Percentiles rank a stretch among this genome's conserved stretches.
Evolutionary conservation across 1,140 invertebrate species (phyloP).

Genomic region (Oryctes rhinoceros): DNA sequence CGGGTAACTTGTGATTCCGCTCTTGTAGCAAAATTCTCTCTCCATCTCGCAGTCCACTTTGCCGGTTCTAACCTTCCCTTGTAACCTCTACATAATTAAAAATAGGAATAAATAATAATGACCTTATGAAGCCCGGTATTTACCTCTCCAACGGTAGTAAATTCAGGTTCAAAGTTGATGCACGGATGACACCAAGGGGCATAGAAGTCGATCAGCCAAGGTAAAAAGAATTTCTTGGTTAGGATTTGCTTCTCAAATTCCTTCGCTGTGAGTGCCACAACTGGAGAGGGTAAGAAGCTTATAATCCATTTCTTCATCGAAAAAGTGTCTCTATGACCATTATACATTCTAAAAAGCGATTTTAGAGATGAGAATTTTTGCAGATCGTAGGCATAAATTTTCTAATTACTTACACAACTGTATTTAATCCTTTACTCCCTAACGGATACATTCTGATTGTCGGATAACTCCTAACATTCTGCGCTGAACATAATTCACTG

Average conservation of each 20-base stretch:
- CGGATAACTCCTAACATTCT: constrained; percentile 75
- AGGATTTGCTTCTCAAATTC: constrained; percentile 62
- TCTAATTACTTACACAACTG: constrained; percentile 63
- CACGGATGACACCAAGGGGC: constrained; percentile 82
- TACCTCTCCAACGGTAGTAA: constrained; percentile 72
- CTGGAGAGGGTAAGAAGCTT: constrained; percentile 67
- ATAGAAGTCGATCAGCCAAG: constrained; percentile 79
- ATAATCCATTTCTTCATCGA: constrained; percentile 70
- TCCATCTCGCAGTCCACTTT: constrained; percentile 86
- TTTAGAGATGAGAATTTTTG: constrained; percentile 51
- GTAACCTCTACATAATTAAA: constrained; percentile 60
- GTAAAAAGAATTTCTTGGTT: constrained; percentile 54
- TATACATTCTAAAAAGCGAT: constrained; percentile 66
- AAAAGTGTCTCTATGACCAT: constrained; percentile 68
- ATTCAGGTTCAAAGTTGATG: constrained; percentile 74
- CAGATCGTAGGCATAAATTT: background rate
- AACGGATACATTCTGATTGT: constrained; percentile 74
- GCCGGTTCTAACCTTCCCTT: constrained; percentile 77
- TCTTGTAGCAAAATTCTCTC: constrained; percentile 72
- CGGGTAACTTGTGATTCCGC: constrained; percentile 75
- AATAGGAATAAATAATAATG: constrained; percentile 29
- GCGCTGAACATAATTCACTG: constrained; percentile 65
- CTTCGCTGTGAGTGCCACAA: constrained; percentile 59
- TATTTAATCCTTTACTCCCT: constrained; percentile 62
- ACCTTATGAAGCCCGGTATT: constrained; percentile 38